Evolutionary conservation across 2,113 vertebrate genomes (phyloP).

Genomic region (Clarias batrachus): DNA sequence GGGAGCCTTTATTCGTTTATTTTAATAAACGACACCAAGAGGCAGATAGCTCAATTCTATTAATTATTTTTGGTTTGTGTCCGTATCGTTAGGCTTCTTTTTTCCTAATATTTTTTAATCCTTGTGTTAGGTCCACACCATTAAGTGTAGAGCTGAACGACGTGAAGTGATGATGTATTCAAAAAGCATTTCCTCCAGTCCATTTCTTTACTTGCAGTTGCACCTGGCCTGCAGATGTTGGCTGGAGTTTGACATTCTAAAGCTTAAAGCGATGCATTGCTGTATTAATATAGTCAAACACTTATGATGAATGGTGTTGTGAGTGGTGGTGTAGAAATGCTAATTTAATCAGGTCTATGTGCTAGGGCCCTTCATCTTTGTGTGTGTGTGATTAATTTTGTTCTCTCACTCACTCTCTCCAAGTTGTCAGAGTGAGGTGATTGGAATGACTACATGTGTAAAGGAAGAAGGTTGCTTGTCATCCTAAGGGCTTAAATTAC

Average conservation of each 20-base stretch:
- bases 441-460: slow-evolving; percentile 45
- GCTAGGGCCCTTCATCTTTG: slow-evolving; percentile 36
- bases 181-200: slow-evolving; percentile 14
- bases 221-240: slow-evolving; percentile 58
- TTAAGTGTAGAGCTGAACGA: background rate
- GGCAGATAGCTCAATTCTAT: background rate
- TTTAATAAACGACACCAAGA: background rate
- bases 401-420: slow-evolving; percentile 13
- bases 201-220: slow-evolving; percentile 26
- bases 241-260: slow-evolving; percentile 19
- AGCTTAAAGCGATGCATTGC: slow-evolving; percentile 58
- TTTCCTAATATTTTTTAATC: background rate
- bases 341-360: slow-evolving; percentile 72
- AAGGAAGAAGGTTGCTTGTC: slow-evolving; percentile 38
- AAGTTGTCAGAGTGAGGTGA: slow-evolving; percentile 35
- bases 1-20: background rate
- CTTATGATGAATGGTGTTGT: slow-evolving; percentile 63
- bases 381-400: slow-evolving; percentile 34
- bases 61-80: background rate
- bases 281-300: slow-evolving; percentile 66
- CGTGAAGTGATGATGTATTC: background rate
- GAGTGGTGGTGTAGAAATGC: slow-evolving; percentile 67
- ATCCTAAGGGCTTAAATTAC: slow-evolving; percentile 38
- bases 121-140: background rate
- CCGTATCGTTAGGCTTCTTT: background rate